Conservation (phyloP, 2,888 invertebrate genomes). For the Pyrgus malvae region DNA sequence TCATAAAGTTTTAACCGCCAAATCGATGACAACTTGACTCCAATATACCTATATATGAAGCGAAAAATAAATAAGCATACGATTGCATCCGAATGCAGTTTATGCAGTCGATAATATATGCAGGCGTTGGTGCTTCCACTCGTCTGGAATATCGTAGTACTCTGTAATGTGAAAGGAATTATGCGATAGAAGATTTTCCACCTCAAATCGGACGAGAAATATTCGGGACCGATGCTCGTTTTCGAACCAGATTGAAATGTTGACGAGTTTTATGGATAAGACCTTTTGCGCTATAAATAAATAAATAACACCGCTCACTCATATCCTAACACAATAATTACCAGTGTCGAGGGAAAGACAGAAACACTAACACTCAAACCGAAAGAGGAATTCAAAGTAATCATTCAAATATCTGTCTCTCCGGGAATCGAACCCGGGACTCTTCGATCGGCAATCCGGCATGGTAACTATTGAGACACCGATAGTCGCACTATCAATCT, state of each 20-base stretch:
- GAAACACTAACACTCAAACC: too few relatives aligned
- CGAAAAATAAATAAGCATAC: constrained; percentile 24
- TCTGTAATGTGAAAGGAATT: constrained; percentile 22
- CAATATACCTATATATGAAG: constrained; percentile 23
- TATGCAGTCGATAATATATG: constrained; percentile 23
- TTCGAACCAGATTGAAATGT: background rate
- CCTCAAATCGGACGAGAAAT: constrained; percentile 4
- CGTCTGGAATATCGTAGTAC: constrained; percentile 23
- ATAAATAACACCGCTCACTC: too few relatives aligned
- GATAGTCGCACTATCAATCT: too few relatives aligned
- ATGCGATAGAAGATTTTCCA: constrained; percentile 16
- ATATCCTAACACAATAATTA: too few relatives aligned
- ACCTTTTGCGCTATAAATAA: too few relatives aligned
- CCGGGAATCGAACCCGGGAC: too few relatives aligned
- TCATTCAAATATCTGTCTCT: too few relatives aligned
- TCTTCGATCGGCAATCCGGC: too few relatives aligned
- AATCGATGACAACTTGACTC: constrained; percentile 1
- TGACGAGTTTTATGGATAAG: too few relatives aligned
- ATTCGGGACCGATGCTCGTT: constrained; percentile 5
- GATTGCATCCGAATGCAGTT: constrained; percentile 14
- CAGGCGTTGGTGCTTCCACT: constrained; percentile 20
- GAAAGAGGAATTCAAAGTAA: too few relatives aligned
- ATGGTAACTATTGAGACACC: too few relatives aligned
- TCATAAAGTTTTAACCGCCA: background rate
- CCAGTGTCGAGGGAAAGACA: too few relatives aligned